Percentiles rank a stretch among this genome's conserved stretches.
phyloP scores from a whole-genome alignment of 2,113 vertebrate genomes.

The Sebastes schlegelii region DNA sequence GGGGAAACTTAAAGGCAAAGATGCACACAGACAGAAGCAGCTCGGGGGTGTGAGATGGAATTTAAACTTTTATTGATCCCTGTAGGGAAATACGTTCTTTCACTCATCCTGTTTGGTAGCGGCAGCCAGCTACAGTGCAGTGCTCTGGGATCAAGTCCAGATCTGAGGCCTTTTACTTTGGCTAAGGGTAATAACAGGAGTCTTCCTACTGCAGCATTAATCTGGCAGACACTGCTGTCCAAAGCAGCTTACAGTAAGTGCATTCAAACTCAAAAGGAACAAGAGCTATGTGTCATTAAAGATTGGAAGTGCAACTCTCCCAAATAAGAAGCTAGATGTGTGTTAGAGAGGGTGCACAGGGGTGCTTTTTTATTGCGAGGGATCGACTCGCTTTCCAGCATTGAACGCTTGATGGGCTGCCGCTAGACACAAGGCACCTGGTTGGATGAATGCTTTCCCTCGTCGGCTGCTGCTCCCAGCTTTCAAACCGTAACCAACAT shows the following conservation, averaged over 20 bases:
- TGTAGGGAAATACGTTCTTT: constrained; percentile 41
- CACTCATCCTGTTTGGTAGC: constrained; percentile 11
- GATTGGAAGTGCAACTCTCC: not conserved
- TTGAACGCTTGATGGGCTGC: too few relatives aligned
- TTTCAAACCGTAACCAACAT: too few relatives aligned
- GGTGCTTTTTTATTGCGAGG: too few relatives aligned
- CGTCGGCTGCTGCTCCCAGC: too few relatives aligned
- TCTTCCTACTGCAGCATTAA: not conserved
- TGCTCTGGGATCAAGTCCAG: not conserved
- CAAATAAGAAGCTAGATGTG: not conserved
- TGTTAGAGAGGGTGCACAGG: too few relatives aligned
- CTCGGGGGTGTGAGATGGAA: constrained; percentile 21
- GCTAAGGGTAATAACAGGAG: not conserved
- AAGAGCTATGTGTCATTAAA: not conserved
- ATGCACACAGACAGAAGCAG: constrained; percentile 17
- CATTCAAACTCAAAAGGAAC: not conserved
- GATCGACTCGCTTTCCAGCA: too few relatives aligned
- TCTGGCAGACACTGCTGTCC: not conserved
- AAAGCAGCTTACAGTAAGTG: not conserved
- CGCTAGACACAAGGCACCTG: too few relatives aligned
- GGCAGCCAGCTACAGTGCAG: not conserved
- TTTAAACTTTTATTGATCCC: constrained; percentile 58
- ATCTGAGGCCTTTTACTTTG: not conserved
- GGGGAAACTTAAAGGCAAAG: constrained; percentile 38
- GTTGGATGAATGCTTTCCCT: too few relatives aligned